Base-by-base conservation (phyloP, 2,113 vertebrate genomes). In the Chionomys nivalis region DNA sequence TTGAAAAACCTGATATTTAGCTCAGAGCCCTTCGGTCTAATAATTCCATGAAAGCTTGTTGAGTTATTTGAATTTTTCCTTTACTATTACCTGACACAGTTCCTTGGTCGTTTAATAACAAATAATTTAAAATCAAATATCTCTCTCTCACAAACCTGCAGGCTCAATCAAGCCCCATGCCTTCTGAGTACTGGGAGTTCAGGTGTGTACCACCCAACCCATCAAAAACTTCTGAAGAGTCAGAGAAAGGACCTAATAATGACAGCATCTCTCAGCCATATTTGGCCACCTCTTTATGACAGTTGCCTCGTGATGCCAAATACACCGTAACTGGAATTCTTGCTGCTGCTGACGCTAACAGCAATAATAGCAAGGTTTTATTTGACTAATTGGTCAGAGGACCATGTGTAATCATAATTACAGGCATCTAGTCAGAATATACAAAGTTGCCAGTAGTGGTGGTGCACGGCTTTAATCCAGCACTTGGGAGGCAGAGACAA, bases 1-100 rank as follows among this genome's bases (percentile, higher is more conserved):
- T 94, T 90, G 52, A n/a, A 73, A 93, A 90, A 49, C 33, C 26
- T 83, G 52, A 16, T 87, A 47, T n/a, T 79, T 81, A 90, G 49
- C 31, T 96, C 49, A 58, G 33, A 87, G 42, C 36, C 66, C 44
- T 36, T 28, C 33, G 39, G 76, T 82, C 33, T 75, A 82, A 49
- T 39, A 61, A 24, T 13, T 55, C 12, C 21, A 47, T 31, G 28
- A 36, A 49, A 75, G 17, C 42, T 73, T 87, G 55, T 44, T 91
- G 76, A 68, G 1, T 63, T 90, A 73, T 3, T 90, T 58, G 75
- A 58, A 39, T 19, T 87, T 76, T 82, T 81, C 47, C 68, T 47
- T 44, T 89, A 23, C 66, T 82, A 5, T 78, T 61, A 36, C 16
- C 55, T 78, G 66, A 47, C 21, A 58, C 42, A 76, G 17, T 83